Percentiles rank a stretch among this genome's conserved stretches.
phyloP scores from a whole-genome alignment of 1,140 invertebrate species.

The Penaeus indicus region DNA sequence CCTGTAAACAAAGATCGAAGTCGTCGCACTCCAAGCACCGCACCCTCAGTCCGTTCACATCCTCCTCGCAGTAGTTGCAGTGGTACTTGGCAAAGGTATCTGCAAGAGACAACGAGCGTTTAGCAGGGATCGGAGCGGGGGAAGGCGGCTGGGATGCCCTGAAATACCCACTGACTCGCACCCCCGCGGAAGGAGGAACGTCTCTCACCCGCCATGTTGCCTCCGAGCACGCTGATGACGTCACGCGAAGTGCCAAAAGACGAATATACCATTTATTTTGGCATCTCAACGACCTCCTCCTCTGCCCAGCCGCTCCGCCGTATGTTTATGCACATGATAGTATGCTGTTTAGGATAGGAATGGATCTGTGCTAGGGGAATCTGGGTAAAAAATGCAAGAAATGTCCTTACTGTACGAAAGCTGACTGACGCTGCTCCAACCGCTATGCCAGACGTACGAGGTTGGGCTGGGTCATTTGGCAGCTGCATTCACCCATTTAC shows the following conservation, averaged over 20 bases:
- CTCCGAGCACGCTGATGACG: constrained; percentile 33
- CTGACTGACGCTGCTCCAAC: constrained; percentile 38
- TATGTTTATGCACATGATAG: constrained; percentile 12
- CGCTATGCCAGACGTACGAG: constrained; percentile 42
- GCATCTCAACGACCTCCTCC: neutral
- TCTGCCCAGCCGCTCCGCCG: neutral
- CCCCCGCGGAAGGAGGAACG: neutral
- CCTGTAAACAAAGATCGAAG: constrained; percentile 75
- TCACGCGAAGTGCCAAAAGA: constrained; percentile 48
- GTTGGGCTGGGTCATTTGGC: constrained; percentile 35
- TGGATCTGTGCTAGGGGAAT: constrained; percentile 1
- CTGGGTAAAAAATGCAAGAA: constrained; percentile 27
- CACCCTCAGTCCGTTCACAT: constrained; percentile 71
- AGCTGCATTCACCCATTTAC: constrained; percentile 10
- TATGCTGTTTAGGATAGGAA: neutral
- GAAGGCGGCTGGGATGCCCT: neutral
- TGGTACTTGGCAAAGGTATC: constrained; percentile 70
- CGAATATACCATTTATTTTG: constrained; percentile 29
- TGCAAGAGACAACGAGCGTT: constrained; percentile 53
- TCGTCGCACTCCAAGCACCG: constrained; percentile 72
- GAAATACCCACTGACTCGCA: neutral
- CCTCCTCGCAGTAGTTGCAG: constrained; percentile 73
- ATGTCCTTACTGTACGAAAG: constrained; percentile 60
- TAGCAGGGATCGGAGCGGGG: constrained; percentile 5
- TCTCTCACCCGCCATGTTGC: constrained; percentile 63